Evolutionary conservation across 2,113 vertebrate species (phyloP), one percentile per base, ranked within the genome.

Genomic region (Eclectus roratus): DNA sequence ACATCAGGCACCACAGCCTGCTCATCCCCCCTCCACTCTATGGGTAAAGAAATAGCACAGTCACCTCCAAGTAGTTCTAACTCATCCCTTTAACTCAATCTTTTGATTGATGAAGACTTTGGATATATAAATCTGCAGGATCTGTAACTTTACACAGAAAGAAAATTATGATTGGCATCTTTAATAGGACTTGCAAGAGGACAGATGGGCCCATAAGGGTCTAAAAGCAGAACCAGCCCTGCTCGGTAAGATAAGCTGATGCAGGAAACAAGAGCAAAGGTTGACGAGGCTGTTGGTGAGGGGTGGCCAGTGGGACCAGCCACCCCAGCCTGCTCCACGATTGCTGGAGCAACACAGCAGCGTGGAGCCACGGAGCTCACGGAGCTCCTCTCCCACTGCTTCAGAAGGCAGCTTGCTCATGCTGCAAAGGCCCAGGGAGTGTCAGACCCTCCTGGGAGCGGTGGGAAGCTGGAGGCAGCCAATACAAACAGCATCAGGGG

Each of bases 1-100:
- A 19, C 25, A 7, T 3, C 39, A 7, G 21, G 13, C 14, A 43
- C 35, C 1, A 0, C 60, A 66, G 29, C 35, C 53, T 3, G 2
- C 80, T 25, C 53, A 1, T 8, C 28, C 37, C 23, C 23, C 43
- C 9, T 56, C 33, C 0, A 3, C 52, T 46, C 43, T 43, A 4
- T 1, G 0, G 41, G 60, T 63, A 35, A 47, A 15, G 46, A 10
- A 79, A 44, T 18, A 6, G 0, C 3, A 1, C 31, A 58, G 11
- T 44, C 64, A 25, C n/a, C 72, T 70, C 89, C 64, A 39, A 10
- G 31, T 78, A 63, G n/a, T 63, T 85, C 44, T 35, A 69, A 69
- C 66, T 80, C 82, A 29, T n/a, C 6, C 70, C 55, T 91, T 83
- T 43, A 47, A 56, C 72, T 55, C 28, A 13, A 10, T 37, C 50